A percentile compares a stretch with the other conserved stretches of the same genome.
Evolutionary conservation across 2,797 vertebrate genomes (phyloP).

Genomic region (Toxotes lorentzi): DNA sequence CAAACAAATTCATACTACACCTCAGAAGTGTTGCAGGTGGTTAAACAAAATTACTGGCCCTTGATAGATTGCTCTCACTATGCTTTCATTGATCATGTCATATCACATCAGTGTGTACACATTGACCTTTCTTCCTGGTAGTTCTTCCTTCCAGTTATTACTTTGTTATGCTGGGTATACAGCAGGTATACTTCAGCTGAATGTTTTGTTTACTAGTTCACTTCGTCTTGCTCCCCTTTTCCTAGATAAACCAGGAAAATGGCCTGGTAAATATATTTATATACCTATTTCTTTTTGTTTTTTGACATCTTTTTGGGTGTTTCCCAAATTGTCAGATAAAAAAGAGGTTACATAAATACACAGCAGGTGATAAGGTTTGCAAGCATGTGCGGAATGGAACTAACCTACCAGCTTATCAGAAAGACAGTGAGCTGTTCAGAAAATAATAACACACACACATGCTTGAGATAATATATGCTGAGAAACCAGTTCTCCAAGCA

Average conservation of each 20-base stretch:
- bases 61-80: neutral
- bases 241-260: neutral
- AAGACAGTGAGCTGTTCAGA: neutral
- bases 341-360: neutral
- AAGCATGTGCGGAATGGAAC: neutral
- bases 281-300: neutral
- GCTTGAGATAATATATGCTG: neutral
- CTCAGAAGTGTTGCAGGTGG: neutral
- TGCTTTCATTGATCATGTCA: neutral
- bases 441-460: neutral
- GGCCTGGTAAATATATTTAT: fast-evolving
- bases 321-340: neutral
- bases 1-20: too few relatives aligned
- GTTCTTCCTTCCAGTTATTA: neutral
- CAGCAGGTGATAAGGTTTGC: neutral
- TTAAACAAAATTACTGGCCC: neutral
- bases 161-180: neutral
- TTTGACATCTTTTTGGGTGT: neutral
- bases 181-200: neutral
- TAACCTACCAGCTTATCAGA: too few relatives aligned
- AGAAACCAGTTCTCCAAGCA: constrained; percentile 35
- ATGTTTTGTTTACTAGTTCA: neutral
- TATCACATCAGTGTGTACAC: neutral
- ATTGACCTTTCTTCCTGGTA: neutral
- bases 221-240: neutral